These are phyloP conservation scores for Anguilla anguilla DNA, from an alignment of 2,797 vertebrate species.

Conservation along the genomic window DNA sequence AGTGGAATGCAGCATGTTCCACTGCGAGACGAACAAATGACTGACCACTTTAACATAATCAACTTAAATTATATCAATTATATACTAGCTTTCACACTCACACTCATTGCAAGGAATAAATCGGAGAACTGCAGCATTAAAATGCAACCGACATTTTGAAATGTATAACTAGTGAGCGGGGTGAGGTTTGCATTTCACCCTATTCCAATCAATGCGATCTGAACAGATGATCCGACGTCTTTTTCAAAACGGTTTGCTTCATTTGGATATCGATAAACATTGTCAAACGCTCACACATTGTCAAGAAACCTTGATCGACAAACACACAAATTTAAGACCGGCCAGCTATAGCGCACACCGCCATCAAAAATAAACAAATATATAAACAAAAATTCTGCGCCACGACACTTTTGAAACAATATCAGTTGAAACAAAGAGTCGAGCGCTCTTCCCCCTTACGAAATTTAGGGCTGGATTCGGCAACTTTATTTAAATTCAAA, in stretches of 20 bases:
- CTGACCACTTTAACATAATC: background rate
- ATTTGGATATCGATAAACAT: background rate
- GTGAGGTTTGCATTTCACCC: background rate
- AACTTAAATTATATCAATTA: background rate
- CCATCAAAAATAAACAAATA: background rate
- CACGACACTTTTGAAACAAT: background rate
- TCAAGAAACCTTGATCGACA: background rate
- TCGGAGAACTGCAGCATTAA: background rate
- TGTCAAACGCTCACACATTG: background rate
- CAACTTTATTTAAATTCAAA: slow-evolving; percentile 32
- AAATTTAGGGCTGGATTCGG: slow-evolving; percentile 13
- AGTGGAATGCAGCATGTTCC: background rate
- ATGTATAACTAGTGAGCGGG: background rate
- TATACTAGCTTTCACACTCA: background rate
- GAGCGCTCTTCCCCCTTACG: background rate
- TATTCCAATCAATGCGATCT: background rate
- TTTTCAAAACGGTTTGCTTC: background rate
- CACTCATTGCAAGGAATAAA: background rate
- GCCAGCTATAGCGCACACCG: background rate
- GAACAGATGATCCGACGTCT: background rate
- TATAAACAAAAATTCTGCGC: background rate
- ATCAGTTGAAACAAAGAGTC: background rate
- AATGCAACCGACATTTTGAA: background rate
- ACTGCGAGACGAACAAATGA: background rate
- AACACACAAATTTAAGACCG: background rate